A percentile compares a stretch with the other conserved stretches of the same genome.
Conservation (phyloP, 2,888 invertebrate genomes). For the Lymantria dispar region DNA sequence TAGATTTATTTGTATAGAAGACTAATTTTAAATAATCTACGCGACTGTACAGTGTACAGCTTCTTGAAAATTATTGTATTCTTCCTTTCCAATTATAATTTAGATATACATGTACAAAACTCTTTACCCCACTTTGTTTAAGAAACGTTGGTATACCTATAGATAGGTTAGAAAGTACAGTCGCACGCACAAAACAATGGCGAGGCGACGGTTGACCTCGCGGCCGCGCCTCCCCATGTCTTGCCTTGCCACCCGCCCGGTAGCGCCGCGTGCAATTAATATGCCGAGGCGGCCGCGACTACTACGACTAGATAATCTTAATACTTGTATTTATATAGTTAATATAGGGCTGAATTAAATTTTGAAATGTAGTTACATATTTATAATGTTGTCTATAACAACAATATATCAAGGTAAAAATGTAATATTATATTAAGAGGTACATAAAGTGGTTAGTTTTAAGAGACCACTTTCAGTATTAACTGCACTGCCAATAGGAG, state of each 20-base stretch:
- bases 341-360: neutral
- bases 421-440: too few relatives aligned
- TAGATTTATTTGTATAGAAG: too few relatives aligned
- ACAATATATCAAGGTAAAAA: too few relatives aligned
- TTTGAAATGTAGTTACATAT: too few relatives aligned
- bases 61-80: neutral
- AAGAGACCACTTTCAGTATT: too few relatives aligned
- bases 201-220: conserved; percentile 80
- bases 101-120: conserved; percentile 26
- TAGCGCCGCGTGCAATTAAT: conserved; percentile 80
- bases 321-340: conserved; percentile 34
- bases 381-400: too few relatives aligned
- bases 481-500: too few relatives aligned
- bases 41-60: neutral
- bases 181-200: conserved; percentile 80
- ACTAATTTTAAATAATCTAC: neutral
- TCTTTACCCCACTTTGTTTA: conserved; percentile 37
- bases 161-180: conserved; percentile 52
- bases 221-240: conserved; percentile 70
- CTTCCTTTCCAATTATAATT: conserved; percentile 2
- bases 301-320: conserved; percentile 38
- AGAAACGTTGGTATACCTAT: conserved; percentile 34
- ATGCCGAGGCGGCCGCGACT: conserved; percentile 80
- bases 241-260: conserved; percentile 23
- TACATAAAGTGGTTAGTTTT: too few relatives aligned